Conservation (phyloP, 1,140 invertebrate species). For the Drosophila sturtevanti region DNA sequence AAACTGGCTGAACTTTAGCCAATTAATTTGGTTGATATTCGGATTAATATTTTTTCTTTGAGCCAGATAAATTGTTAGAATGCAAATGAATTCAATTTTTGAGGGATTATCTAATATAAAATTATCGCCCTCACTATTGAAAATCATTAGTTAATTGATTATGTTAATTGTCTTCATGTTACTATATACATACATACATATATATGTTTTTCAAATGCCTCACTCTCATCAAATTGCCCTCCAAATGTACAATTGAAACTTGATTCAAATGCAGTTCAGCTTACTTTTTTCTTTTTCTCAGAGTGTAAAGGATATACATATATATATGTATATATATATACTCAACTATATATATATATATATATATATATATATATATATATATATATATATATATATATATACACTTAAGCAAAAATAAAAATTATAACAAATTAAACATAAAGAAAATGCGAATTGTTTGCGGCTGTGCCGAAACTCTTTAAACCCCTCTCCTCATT, state of each 20-base stretch:
- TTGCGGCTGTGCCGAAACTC: constrained; percentile 6
- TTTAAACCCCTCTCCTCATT: not conserved
- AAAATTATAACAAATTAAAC: not conserved
- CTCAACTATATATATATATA: too few species aligned
- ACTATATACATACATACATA: not conserved
- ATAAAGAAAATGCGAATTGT: not conserved
- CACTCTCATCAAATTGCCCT: not conserved
- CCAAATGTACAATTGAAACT: constrained; percentile 1
- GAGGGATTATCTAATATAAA: not conserved
- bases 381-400: too few species aligned
- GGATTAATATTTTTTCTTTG: not conserved
- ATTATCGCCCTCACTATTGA: not conserved
- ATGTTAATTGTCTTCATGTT: not conserved
- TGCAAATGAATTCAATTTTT: not conserved
- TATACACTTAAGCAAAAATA: not conserved
- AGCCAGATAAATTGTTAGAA: not conserved
- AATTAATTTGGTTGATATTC: not conserved
- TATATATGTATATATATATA: not conserved
- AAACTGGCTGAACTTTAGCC: not conserved
- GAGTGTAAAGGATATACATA: not conserved
- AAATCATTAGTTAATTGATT: not conserved
- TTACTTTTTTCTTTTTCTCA: not conserved
- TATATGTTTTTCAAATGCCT: not conserved
- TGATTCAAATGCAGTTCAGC: not conserved
- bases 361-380: too few species aligned